Base-by-base conservation (phyloP, 1,140 invertebrate species). In the Hesperophylax magnus region DNA sequence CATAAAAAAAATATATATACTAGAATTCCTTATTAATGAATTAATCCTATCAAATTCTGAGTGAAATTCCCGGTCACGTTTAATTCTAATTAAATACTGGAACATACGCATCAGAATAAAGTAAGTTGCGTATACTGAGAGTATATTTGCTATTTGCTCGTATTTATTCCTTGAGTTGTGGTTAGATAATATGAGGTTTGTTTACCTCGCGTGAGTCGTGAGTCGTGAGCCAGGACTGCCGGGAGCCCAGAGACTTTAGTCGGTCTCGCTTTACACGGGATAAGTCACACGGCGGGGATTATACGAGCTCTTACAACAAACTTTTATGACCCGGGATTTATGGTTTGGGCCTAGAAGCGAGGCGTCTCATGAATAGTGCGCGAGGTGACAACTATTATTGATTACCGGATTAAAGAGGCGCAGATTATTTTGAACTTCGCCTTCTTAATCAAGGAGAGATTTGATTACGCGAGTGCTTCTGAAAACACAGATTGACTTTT, bases 241-340 rank as follows among this genome's bases (percentile, higher is more conserved):
- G 11, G 69, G 63, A 75, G 39, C 65, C 54, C 67, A 63, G 31
- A 34, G 39, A 75, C 75, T 81, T 81, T 81, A 34, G 61, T 63
- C 75, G 14, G 18, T 31, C 34, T 58, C 76, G 60, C 67, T 60
- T 79, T 76, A 75, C 81, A 81, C 61, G 58, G 76, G 69, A 63
- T 72, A 80, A 80, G 78, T 80, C 78, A 74, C 78, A 52, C 18
- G 58, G 47, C 71, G 20, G 34, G 80, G 76, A 81, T 81, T 78
- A 81, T 39, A 39, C 31, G 20, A 77, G 80, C 77, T 81, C 76
- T 81, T 74, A 39, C 54, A 63, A 39, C 53, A 56, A 81, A 81
- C 79, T 81, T 81, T 81, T 81, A 81, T 77, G 72, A 77, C 79
- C 61, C 72, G 15, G 79, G 79, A 81, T 81, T 81, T 81, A 77